Percentiles rank a stretch among this genome's conserved stretches.
phyloP scores from a whole-genome alignment of 2,888 invertebrate species.

The Watsonalla binaria region DNA sequence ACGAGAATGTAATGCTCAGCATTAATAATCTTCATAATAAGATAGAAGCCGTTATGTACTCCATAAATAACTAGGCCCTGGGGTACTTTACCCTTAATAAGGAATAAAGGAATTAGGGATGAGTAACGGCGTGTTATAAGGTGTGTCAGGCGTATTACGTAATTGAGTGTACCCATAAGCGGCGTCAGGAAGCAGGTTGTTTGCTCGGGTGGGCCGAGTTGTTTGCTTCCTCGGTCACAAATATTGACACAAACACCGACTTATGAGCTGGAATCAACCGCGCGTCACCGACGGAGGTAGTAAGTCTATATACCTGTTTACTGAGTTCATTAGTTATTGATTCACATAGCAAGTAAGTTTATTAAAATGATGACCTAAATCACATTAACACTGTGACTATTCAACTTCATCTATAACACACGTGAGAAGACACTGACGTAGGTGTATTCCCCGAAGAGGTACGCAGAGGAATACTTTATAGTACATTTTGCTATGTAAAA shows the following conservation, averaged over 20 bases:
- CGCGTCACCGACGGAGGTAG: constrained; percentile 19
- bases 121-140: constrained; percentile 2
- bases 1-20: not conserved
- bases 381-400: too few species aligned
- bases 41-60: not conserved
- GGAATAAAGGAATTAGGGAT: constrained; percentile 8
- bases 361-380: too few species aligned
- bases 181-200: constrained; percentile 38
- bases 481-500: too few species aligned
- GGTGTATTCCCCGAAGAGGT: too few species aligned
- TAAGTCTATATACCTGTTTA: not conserved
- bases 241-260: constrained; percentile 59
- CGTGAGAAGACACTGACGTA: too few species aligned
- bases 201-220: constrained; percentile 37
- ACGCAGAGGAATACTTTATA: too few species aligned
- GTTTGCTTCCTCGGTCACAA: constrained; percentile 41
- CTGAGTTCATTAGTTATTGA: too few species aligned
- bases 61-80: constrained; percentile 5
- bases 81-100: not conserved
- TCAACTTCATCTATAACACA: too few species aligned
- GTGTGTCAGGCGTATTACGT: constrained; percentile 17
- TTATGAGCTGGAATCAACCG: constrained; percentile 43
- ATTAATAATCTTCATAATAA: not conserved
- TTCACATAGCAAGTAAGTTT: too few species aligned
- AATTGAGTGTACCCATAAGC: constrained; percentile 47